Evolutionary conservation across 2,888 invertebrate genomes (phyloP).

Genomic region (Alloscopus bannaensis): DNA sequence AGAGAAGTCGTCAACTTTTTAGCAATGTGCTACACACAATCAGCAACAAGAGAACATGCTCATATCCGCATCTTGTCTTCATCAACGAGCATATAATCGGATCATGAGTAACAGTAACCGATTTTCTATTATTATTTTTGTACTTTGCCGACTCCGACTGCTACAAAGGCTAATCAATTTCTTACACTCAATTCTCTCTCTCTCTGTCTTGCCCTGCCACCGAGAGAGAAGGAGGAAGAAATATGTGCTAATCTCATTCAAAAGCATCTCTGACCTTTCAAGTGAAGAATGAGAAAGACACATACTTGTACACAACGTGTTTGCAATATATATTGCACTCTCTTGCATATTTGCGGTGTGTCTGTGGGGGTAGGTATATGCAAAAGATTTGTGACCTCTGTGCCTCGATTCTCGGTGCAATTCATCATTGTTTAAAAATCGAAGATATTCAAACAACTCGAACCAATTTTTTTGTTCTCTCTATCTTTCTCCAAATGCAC

Average conservation of each 20-base stretch:
- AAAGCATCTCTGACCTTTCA: constrained; percentile 10
- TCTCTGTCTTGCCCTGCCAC: too few relatives aligned
- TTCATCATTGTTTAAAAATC: constrained; percentile 2
- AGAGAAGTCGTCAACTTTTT: neutral
- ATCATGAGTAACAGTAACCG: constrained; percentile 12
- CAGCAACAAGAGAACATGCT: neutral
- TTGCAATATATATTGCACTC: neutral
- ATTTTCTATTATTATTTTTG: constrained; percentile 8
- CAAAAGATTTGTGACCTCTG: constrained; percentile 10
- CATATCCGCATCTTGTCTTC: constrained; percentile 14
- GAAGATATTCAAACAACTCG: neutral
- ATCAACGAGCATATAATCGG: neutral
- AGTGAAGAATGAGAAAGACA: neutral
- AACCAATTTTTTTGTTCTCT: too few relatives aligned
- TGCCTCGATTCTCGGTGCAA: neutral
- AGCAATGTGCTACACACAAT: neutral
- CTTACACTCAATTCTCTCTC: neutral
- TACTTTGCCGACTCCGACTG: neutral
- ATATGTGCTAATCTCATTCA: constrained; percentile 19
- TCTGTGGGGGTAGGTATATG: too few relatives aligned
- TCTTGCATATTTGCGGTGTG: neutral
- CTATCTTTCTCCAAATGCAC: neutral
- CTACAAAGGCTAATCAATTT: neutral
- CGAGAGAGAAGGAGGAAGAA: neutral
- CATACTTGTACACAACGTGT: neutral